phyloP scores from a whole-genome alignment of 1,140 invertebrate species.

The Heliconius congener region DNA sequence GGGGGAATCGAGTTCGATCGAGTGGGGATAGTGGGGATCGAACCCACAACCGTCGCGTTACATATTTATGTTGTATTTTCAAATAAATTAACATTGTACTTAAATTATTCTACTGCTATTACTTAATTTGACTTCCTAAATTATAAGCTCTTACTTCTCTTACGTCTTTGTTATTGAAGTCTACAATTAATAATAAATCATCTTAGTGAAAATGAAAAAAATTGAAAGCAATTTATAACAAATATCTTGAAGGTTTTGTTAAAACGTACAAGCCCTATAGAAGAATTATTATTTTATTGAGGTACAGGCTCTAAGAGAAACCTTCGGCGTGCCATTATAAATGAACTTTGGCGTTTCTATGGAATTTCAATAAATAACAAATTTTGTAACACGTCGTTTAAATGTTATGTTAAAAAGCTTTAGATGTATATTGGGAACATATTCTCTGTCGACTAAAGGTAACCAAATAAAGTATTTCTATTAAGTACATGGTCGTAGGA shows the following conservation, averaged over 20 bases:
- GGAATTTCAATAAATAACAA: conserved; percentile 2
- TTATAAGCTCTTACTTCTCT: background rate
- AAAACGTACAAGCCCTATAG: background rate
- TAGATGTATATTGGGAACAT: background rate
- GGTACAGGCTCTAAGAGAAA: background rate
- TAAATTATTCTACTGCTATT: too few relatives aligned
- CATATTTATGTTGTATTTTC: too few relatives aligned
- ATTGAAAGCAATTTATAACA: background rate
- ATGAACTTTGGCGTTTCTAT: background rate
- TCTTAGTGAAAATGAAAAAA: too few relatives aligned
- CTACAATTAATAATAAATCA: background rate
- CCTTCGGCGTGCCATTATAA: background rate
- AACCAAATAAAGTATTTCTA: background rate
- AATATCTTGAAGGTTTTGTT: background rate
- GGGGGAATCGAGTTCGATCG: too few relatives aligned
- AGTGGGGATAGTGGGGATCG: too few relatives aligned
- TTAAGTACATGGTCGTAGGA: background rate
- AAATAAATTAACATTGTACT: too few relatives aligned
- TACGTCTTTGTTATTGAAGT: background rate
- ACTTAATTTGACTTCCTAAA: background rate
- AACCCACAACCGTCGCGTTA: too few relatives aligned
- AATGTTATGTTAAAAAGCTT: background rate
- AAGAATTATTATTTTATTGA: background rate
- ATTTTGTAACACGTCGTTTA: background rate
- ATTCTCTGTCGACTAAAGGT: background rate